Evolutionary conservation across 1,140 invertebrate species (phyloP).

Genomic region (Subanguina moxae): DNA sequence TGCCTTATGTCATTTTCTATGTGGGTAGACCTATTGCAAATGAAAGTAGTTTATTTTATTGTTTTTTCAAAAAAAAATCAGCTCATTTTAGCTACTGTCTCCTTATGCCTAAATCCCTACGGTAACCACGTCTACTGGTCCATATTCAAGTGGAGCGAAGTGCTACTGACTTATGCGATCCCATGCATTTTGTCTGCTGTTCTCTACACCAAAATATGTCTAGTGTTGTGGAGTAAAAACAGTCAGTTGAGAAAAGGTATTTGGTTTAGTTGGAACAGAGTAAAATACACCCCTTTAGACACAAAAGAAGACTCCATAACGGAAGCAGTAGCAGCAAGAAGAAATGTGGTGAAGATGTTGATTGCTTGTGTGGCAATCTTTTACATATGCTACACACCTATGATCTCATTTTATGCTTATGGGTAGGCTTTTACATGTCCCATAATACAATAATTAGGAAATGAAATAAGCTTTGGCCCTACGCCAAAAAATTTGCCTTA

Average conservation of each 20-base stretch:
- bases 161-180: neutral
- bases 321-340: neutral
- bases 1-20: constrained; percentile 3
- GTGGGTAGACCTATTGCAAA: neutral
- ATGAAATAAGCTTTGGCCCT: too few species aligned
- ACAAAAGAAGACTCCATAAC: neutral
- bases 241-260: neutral
- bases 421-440: neutral
- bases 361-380: neutral
- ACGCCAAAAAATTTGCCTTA: too few species aligned
- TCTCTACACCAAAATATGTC: neutral
- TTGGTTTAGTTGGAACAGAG: too few species aligned
- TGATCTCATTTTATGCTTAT: neutral
- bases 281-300: neutral
- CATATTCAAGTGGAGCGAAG: neutral
- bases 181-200: neutral
- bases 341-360: constrained; percentile 1
- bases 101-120: neutral
- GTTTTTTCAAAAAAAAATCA: neutral
- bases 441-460: too few species aligned
- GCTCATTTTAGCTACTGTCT: neutral
- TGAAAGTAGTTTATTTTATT: neutral
- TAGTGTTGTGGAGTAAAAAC: neutral
- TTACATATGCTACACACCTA: neutral
- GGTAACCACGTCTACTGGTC: neutral